Evolutionary conservation across 1,140 invertebrate genomes (phyloP), one percentile per base, ranked within the genome.

Genomic region (Acromyrmex echinatior): DNA sequence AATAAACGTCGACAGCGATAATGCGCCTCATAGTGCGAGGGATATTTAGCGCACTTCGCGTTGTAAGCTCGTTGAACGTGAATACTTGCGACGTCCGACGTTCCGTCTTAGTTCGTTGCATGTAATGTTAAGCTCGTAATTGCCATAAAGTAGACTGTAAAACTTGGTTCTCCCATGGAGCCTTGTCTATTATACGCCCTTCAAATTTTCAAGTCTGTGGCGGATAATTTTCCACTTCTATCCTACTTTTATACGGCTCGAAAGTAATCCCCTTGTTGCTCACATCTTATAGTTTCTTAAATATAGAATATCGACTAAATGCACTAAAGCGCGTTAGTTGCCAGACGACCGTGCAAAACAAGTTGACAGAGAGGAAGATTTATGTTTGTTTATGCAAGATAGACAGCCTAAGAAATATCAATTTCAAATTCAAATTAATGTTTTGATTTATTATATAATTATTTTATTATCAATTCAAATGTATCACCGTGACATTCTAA

Each of bases 1-100:
- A 86, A 86, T 86, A 86, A 86, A 68, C 63, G 76, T 86, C 84
- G 77, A 86, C 58, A 86, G 65, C 65, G 76, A 80, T 86, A 86
- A 86, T 80, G 63, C 39, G 63, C 80, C 70, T 84, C 80, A 84
- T 84, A 84, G 80, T 76, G 39, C 70, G 80, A 84, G 80, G 56
- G 80, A 84, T 84, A 84, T 84, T 84, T 76, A 84, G 80, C 80
- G 80, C 80, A 84, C 70, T 84, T 84, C 25, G 80, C 80, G 80
- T 84, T 84, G 70, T 84, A 84, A 84, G 80, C 80, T 76, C 58
- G 80, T 76, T 84, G 80, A 84, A 63, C 80, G 80, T 73, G 80
- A 84, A 84, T 84, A 84, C 70, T 84, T 84, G 80, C 70, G 70
- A 84, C 80, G 80, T 84, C 80, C 70, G 80, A 84, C 39, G 80